Conservation (phyloP, 2,113 vertebrate species). For the Tragelaphus strepsiceros region DNA sequence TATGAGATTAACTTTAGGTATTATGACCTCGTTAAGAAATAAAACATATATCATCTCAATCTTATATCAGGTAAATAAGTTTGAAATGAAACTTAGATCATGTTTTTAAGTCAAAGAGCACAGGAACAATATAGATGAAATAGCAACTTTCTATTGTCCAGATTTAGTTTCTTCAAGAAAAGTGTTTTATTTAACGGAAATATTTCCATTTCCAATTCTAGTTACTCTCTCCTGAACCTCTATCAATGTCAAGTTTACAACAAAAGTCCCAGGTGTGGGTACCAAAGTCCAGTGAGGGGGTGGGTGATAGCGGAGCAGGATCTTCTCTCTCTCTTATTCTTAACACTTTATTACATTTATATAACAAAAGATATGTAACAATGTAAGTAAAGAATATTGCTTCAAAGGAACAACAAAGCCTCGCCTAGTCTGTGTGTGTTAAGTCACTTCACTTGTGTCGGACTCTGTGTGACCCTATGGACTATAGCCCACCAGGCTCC, state of each 20-base stretch:
- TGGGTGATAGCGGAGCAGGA: not conserved
- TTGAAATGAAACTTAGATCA: slow-evolving; percentile 7
- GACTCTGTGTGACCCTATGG: not conserved
- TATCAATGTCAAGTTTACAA: not conserved
- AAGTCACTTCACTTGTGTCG: not conserved
- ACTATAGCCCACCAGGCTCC: not conserved
- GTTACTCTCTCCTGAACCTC: not conserved
- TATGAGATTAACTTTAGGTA: not conserved
- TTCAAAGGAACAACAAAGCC: not conserved
- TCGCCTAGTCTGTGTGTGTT: not conserved
- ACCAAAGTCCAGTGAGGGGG: not conserved
- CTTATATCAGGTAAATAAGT: slow-evolving; percentile 10
- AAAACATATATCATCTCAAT: not conserved
- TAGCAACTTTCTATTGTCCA: not conserved
- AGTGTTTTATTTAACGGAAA: not conserved
- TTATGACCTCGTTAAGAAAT: not conserved
- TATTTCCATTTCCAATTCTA: not conserved
- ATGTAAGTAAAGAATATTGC: not conserved
- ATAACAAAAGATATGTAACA: not conserved
- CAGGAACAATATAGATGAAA: not conserved
- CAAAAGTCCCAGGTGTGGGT: not conserved
- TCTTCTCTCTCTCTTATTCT: not conserved
- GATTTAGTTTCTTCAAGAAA: not conserved
- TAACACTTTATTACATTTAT: not conserved
- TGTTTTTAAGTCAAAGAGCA: not conserved